phyloP scores from a whole-genome alignment of 2,888 invertebrate species.

The Frankliniella fusca region DNA sequence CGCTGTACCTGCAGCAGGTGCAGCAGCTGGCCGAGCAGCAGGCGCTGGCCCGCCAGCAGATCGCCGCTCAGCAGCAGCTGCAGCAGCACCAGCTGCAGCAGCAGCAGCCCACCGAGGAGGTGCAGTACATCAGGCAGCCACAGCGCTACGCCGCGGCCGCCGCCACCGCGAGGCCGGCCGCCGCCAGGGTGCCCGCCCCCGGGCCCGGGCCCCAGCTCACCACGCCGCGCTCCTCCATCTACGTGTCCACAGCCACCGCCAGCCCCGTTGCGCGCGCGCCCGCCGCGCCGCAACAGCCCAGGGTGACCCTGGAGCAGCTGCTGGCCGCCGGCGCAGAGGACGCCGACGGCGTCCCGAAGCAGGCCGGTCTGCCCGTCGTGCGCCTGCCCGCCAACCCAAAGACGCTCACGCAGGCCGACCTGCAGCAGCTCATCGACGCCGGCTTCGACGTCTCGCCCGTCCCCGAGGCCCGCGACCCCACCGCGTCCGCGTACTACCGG shows the following conservation, averaged over 20 bases:
- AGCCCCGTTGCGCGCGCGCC: neutral
- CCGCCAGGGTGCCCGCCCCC: neutral
- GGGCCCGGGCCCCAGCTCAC: neutral
- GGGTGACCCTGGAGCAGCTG: slow-evolving; percentile 7
- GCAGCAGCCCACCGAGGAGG: slow-evolving; percentile 11
- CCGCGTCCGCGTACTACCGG: neutral
- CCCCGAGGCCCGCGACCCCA: neutral
- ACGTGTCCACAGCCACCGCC: slow-evolving; percentile 11
- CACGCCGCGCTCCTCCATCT: slow-evolving; percentile 15
- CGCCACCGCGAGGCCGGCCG: neutral
- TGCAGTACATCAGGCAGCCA: slow-evolving; percentile 11
- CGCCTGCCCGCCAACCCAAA: slow-evolving; percentile 9
- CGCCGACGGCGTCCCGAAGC: neutral
- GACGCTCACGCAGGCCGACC: slow-evolving; percentile 17
- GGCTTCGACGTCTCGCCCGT: slow-evolving; percentile 11
- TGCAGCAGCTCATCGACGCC: slow-evolving; percentile 16
- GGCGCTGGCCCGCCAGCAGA: slow-evolving; percentile 11
- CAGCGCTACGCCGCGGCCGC: neutral
- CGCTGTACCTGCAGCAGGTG: slow-evolving; percentile 21
- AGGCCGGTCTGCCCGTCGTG: slow-evolving; percentile 1
- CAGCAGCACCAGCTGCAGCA: slow-evolving; percentile 1
- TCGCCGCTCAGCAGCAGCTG: slow-evolving; percentile 11
- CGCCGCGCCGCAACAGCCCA: neutral
- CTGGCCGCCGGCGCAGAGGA: slow-evolving; percentile 11
- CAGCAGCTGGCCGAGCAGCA: neutral